These are phyloP conservation scores for Apodemus speciosus DNA, from an alignment of 2,113 vertebrate genomes.

Conservation along the genomic window DNA sequence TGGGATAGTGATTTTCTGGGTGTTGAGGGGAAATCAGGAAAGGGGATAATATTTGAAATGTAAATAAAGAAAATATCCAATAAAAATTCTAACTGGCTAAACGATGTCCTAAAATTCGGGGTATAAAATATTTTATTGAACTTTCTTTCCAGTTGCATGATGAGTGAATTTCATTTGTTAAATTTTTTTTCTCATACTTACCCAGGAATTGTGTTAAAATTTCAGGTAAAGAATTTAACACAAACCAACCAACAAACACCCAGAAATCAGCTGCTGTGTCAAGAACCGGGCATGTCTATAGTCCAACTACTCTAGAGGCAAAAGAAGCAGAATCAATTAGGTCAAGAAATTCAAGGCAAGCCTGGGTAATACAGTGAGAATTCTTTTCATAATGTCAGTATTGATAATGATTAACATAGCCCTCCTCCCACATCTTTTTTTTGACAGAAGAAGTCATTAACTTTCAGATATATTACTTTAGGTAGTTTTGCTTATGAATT, in stretches of 20 bases:
- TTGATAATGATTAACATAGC: background rate
- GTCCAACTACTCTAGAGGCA: background rate
- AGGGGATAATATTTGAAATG: too few relatives aligned
- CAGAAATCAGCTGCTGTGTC: background rate
- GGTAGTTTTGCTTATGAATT: background rate
- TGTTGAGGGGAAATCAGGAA: too few relatives aligned
- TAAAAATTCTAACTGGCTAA: background rate
- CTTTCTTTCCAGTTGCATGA: background rate
- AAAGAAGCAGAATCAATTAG: background rate
- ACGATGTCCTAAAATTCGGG: background rate
- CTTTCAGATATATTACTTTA: background rate
- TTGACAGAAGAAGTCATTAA: background rate
- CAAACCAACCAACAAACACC: background rate
- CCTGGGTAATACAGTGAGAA: background rate
- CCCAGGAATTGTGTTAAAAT: background rate
- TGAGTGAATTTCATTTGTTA: background rate
- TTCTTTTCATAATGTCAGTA: background rate
- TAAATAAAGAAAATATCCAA: too few relatives aligned
- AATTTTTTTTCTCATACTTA: background rate
- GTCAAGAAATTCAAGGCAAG: background rate
- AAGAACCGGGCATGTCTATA: too few relatives aligned
- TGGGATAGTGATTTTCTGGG: too few relatives aligned
- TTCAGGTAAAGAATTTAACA: background rate
- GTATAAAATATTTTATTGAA: background rate
- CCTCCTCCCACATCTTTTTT: background rate